Evolutionary conservation across 2,888 invertebrate genomes (phyloP), one percentile per base, ranked within the genome.

Genomic region (Helleia helle): DNA sequence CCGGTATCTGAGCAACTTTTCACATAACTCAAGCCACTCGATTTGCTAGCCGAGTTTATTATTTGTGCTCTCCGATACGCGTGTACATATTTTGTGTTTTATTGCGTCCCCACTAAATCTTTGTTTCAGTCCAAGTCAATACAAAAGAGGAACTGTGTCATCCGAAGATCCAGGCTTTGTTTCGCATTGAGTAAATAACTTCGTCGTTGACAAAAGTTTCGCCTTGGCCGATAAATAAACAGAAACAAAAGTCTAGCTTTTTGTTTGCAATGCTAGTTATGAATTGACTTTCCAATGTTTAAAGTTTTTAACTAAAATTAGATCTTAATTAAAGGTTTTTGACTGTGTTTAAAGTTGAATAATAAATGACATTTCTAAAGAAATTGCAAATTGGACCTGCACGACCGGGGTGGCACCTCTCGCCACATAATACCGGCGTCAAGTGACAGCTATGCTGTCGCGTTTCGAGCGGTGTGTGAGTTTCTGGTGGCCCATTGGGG

Each of bases 21-120:
- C 71, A 69, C 79, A 81, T 81, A 80, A 80, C 65, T 83, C 80
- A 83, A 62, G 65, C 70, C 74, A 77, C 75, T 79, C 79, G 80
- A 83, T 81, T 79, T 74, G 71, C 67, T 74, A 65, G 62, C 59
- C 51, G 60, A 74, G 72, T 80, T 72, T 81, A 77, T 81, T 80
- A 80, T 81, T 76, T 75, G 74, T 69, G 60, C 58, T 58, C 54
- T 42, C 49, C 58, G 57, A 62, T 68, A 65, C 62, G 51, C 51
- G 48, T 49, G 51, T 66, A 63, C 62, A 64, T 70, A 66, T 71
- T 65, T 60, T 48, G 58, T 66, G 48, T 63, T 71, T 71, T 69
- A 71, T 71, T 62, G 56, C 63, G 48, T 47, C 47, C n/a, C 44
- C 50, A 56, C 59, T 63, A 58, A 53, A 62, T 69, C 65, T 64